A percentile compares a stretch with the other conserved stretches of the same genome.
phyloP scores from a whole-genome alignment of 2,113 vertebrate genomes.

The Progne subis region DNA sequence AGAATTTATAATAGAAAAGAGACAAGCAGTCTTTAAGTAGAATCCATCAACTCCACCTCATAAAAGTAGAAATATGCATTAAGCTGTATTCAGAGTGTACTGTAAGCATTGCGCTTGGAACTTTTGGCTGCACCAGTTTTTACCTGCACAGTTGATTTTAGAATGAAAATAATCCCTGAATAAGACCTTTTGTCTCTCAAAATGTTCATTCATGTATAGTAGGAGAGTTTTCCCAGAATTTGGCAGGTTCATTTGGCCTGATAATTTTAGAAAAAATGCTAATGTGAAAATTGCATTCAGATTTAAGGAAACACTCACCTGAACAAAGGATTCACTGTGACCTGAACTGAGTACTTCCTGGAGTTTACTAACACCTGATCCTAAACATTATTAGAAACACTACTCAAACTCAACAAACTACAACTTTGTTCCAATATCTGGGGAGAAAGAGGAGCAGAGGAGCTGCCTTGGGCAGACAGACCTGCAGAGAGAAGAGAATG shows the following conservation, averaged over 20 bases:
- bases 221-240: not conserved
- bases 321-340: not conserved
- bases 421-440: not conserved
- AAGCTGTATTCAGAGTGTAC: not conserved
- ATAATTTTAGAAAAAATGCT: not conserved
- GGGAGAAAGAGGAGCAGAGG: not conserved
- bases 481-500: slow-evolving; percentile 25
- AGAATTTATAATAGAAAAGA: not conserved
- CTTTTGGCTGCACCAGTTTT: not conserved
- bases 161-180: not conserved
- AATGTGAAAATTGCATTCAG: not conserved
- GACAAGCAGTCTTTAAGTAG: not conserved
- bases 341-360: not conserved
- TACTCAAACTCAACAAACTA: not conserved
- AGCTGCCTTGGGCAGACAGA: slow-evolving; percentile 1
- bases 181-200: not conserved
- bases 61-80: not conserved
- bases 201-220: not conserved
- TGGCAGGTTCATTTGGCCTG: not conserved
- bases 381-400: not conserved
- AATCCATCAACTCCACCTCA: not conserved
- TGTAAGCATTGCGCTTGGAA: not conserved
- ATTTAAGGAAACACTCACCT: not conserved
- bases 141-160: not conserved
- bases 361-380: not conserved